Evolutionary conservation across 1,140 invertebrate genomes (phyloP), one percentile per base, ranked within the genome.

Genomic region (Conus ventricosus): DNA sequence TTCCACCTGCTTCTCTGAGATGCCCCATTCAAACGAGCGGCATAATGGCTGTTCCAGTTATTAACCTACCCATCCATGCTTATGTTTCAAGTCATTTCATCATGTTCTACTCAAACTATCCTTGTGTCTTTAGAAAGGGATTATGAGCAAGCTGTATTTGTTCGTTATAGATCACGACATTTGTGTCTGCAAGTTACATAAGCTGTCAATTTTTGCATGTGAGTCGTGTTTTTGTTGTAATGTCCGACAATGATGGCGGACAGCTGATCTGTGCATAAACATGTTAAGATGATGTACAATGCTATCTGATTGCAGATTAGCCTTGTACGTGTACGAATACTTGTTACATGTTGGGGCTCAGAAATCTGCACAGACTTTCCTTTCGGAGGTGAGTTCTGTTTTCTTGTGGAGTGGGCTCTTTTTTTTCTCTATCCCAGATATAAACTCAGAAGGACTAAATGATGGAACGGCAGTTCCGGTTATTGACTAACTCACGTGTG

Each of bases 241-340:
- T 71, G 67, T 71, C 67, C 67, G 20, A 71, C 67, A 71, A 71
- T 71, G 67, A 71, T 71, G 67, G 67, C 67, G 67, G 67, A 20
- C 67, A 71, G 67, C 67, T 71, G 67, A 71, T 71, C 67, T 71
- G 67, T 71, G 67, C 67, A 71, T 71, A 71, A 71, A 71, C 67
- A 71, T 71, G 67, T 71, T 71, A 20, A 71, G 67, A 71, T n/a
- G 23, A 71, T 71, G 67, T 71, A 39, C 81, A 54, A 10, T 85
- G 89, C 91, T 95, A 91, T 93, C 94, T 93, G 89, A 87, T 97
- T 97, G 95, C 96, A 98, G 98, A 96, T 97, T 99, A 96, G 99
- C 98, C 90, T 96, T 99, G 90, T 99, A 99, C 96, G 99, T 99
- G 92, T 99, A 99, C 95, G 99, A 99, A 96, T 99, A 99, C 96